A percentile compares a stretch with the other conserved stretches of the same genome.
These are phyloP conservation scores for Caenorhabditis sulstoni DNA, from an alignment of 2,888 invertebrate genomes.

Conservation along the genomic window DNA sequence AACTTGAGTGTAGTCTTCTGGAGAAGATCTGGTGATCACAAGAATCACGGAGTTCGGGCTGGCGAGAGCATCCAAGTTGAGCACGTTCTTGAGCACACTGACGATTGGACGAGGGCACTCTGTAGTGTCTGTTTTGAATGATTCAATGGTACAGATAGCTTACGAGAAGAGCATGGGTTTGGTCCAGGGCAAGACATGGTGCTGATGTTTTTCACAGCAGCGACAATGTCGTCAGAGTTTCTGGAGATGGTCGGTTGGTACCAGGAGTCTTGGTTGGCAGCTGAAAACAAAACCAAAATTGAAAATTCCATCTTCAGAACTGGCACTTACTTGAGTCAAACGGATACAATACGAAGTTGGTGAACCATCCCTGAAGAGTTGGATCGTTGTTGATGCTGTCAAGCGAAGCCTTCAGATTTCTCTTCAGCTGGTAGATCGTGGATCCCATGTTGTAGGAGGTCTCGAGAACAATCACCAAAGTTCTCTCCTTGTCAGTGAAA, in stretches of 20 bases:
- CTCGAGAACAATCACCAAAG: constrained; percentile 71
- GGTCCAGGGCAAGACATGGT: constrained; percentile 62
- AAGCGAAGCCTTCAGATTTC: constrained; percentile 62
- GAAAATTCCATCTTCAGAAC: neutral
- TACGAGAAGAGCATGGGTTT: constrained; percentile 59
- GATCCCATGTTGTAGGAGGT: constrained; percentile 70
- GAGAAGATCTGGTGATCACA: constrained; percentile 72
- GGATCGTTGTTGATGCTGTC: constrained; percentile 60
- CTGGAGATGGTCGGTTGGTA: constrained; percentile 52
- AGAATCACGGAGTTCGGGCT: constrained; percentile 71
- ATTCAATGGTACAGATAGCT: neutral
- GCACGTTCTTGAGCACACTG: constrained; percentile 58
- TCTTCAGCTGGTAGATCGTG: constrained; percentile 67
- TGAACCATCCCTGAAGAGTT: constrained; percentile 71
- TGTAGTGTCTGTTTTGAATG: constrained; percentile 16
- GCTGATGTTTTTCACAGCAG: constrained; percentile 64
- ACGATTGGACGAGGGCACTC: constrained; percentile 73
- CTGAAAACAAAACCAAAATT: constrained; percentile 50
- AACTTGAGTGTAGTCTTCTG: constrained; percentile 68
- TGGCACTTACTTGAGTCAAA: constrained; percentile 71
- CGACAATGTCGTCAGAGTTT: constrained; percentile 67
- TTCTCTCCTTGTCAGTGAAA: constrained; percentile 68
- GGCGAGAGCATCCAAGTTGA: constrained; percentile 52
- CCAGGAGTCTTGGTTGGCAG: constrained; percentile 67
- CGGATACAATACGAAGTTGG: constrained; percentile 71